Evolutionary conservation across 2,888 invertebrate genomes (phyloP).

Genomic region (Amphipyra berbera): DNA sequence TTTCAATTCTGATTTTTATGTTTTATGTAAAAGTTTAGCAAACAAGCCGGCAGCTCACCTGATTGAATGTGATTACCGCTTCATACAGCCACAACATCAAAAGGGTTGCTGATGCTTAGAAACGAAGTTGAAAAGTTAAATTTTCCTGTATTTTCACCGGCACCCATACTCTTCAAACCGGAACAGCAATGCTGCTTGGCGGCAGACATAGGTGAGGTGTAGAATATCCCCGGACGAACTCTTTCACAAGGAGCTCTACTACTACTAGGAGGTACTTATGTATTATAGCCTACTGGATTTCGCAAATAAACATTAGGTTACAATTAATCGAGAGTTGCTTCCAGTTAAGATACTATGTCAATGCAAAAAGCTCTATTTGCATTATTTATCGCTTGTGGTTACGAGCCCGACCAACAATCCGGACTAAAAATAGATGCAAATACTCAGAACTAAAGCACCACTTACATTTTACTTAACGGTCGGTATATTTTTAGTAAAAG

Average conservation of each 20-base stretch:
- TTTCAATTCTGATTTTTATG: too few species aligned
- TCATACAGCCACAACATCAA: too few species aligned
- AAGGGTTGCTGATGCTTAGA: too few species aligned
- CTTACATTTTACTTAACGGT: conserved; percentile 64
- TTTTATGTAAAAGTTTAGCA: too few species aligned
- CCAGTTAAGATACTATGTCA: conserved; percentile 65
- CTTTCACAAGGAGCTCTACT: background rate
- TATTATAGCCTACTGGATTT: background rate
- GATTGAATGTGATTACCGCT: too few species aligned
- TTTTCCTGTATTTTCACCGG: too few species aligned
- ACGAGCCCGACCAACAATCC: conserved; percentile 77
- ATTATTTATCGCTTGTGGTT: conserved; percentile 78
- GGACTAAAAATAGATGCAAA: conserved; percentile 79
- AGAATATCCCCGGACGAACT: background rate
- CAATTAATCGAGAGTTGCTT: conserved; percentile 51
- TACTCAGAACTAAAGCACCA: conserved; percentile 69
- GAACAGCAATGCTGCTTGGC: too few species aligned
- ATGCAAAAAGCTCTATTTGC: conserved; percentile 73
- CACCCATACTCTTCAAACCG: too few species aligned
- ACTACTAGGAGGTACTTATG: background rate
- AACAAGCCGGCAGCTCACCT: too few species aligned
- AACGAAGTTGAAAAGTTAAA: too few species aligned
- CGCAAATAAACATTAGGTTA: conserved; percentile 7
- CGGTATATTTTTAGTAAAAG: conserved; percentile 56
- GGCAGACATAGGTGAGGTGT: too few species aligned